Conservation (phyloP, 2,888 invertebrate genomes). For the Andricus quercusramuli region DNA sequence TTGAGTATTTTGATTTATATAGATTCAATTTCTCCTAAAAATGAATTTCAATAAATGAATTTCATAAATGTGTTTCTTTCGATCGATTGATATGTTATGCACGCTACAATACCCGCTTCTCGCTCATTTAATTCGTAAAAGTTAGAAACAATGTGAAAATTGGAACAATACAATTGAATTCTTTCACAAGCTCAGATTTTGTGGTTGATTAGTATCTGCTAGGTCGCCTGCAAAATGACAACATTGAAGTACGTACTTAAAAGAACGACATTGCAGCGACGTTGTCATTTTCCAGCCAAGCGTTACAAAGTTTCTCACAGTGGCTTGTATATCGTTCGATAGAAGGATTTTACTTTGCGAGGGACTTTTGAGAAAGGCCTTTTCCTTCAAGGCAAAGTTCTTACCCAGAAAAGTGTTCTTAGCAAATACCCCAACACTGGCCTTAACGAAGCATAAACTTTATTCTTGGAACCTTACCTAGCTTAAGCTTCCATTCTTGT, state of each 20-base stretch:
- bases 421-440: slow-evolving; percentile 8
- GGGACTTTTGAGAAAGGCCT: slow-evolving; percentile 11
- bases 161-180: slow-evolving; percentile 53
- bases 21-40: too few relatives aligned
- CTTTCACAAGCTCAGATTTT: slow-evolving; percentile 56
- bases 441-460: slow-evolving; percentile 27
- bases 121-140: not conserved
- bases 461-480: slow-evolving; percentile 18
- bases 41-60: too few relatives aligned
- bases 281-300: slow-evolving; percentile 51
- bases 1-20: too few relatives aligned
- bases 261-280: slow-evolving; percentile 53
- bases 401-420: slow-evolving; percentile 28
- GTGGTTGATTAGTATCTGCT: slow-evolving; percentile 52
- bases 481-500: not conserved
- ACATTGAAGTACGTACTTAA: slow-evolving; percentile 53
- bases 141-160: not conserved
- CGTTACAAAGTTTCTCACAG: slow-evolving; percentile 50
- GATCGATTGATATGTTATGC: too few relatives aligned
- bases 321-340: slow-evolving; percentile 5
- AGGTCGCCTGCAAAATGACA: slow-evolving; percentile 52
- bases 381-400: not conserved
- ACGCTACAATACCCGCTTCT: too few relatives aligned
- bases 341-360: slow-evolving; percentile 10
- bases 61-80: too few relatives aligned